Evolutionary conservation across 1,140 invertebrate species (phyloP).

Genomic region (Andricus grossulariae): DNA sequence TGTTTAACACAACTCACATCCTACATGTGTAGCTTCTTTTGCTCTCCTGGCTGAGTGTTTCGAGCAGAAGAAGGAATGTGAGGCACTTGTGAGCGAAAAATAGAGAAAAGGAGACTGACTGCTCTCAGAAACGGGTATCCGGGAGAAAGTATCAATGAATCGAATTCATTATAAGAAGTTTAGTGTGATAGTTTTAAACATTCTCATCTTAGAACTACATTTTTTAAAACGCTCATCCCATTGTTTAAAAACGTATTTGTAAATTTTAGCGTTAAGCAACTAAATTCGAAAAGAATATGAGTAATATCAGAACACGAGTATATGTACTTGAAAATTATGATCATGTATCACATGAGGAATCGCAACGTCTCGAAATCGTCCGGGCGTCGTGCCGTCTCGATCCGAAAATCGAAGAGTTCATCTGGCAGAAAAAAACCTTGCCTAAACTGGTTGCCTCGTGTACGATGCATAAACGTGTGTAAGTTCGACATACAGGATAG

Average conservation of each 20-base stretch:
- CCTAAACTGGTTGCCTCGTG: conserved; percentile 50
- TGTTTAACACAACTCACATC: background rate
- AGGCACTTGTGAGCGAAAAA: conserved; percentile 28
- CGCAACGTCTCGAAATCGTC: conserved; percentile 38
- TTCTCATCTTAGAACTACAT: conserved; percentile 47
- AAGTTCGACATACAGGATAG: background rate
- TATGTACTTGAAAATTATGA: conserved; percentile 34
- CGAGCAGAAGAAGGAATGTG: conserved; percentile 40
- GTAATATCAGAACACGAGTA: background rate
- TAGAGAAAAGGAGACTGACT: conserved; percentile 29
- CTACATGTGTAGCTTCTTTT: background rate
- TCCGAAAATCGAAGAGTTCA: conserved; percentile 55
- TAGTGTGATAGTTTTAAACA: conserved; percentile 17
- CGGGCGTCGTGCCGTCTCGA: conserved; percentile 64
- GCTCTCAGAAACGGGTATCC: conserved; percentile 42
- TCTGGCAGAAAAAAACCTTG: conserved; percentile 46
- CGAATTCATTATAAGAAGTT: conserved; percentile 15
- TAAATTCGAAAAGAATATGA: conserved; percentile 46
- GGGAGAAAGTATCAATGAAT: conserved; percentile 54
- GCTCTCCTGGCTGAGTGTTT: conserved; percentile 33
- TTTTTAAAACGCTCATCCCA: conserved; percentile 48
- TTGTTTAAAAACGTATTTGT: conserved; percentile 45
- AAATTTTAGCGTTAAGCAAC: conserved; percentile 10
- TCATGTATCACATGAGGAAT: background rate
- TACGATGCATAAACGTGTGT: background rate